These are phyloP conservation scores for Cyaniris semiargus DNA, from an alignment of 2,888 invertebrate genomes.

Conservation along the genomic window DNA sequence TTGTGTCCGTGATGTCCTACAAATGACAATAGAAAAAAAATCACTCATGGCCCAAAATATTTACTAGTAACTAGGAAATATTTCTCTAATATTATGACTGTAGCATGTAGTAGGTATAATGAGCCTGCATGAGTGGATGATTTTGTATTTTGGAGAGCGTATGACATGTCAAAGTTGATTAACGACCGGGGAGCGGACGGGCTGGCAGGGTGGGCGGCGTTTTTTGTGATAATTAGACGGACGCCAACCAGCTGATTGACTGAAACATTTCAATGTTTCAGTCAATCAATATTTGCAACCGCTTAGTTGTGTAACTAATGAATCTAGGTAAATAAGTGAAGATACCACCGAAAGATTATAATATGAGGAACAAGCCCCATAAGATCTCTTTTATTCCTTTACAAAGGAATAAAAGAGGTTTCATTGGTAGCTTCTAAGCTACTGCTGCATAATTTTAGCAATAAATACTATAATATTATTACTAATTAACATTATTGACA, in stretches of 20 bases:
- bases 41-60: too few relatives aligned
- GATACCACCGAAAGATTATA: neutral
- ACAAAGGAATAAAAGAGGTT: too few relatives aligned
- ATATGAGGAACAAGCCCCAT: too few relatives aligned
- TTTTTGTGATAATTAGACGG: constrained; percentile 71
- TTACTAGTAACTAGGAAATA: too few relatives aligned
- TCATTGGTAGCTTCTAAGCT: too few relatives aligned
- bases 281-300: constrained; percentile 30
- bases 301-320: constrained; percentile 9
- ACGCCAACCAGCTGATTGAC: constrained; percentile 25
- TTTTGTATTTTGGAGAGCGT: constrained; percentile 38
- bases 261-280: constrained; percentile 10
- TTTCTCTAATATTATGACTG: neutral
- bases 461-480: too few relatives aligned
- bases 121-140: constrained; percentile 9
- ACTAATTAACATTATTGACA: too few relatives aligned
- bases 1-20: too few relatives aligned
- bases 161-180: constrained; percentile 69
- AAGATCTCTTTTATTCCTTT: too few relatives aligned
- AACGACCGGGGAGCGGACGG: constrained; percentile 53
- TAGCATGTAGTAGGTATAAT: neutral
- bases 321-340: neutral
- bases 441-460: too few relatives aligned
- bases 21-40: too few relatives aligned
- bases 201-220: constrained; percentile 64